phyloP scores from a whole-genome alignment of 2,888 invertebrate species.

The Carterocephalus palaemon region DNA sequence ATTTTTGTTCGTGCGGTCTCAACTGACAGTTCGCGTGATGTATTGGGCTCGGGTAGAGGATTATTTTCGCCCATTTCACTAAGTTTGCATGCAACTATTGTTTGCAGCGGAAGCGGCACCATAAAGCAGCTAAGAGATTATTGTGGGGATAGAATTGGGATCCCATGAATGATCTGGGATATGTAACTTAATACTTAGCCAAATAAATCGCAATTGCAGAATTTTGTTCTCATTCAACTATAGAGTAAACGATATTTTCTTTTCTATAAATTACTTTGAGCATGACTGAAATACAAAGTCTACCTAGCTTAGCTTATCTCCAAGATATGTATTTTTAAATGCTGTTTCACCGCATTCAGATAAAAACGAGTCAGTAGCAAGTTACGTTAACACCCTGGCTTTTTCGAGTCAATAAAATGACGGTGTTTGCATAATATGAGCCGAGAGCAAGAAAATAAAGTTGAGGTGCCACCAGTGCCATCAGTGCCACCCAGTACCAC shows the following conservation, averaged over 20 bases:
- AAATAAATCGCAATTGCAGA: background rate
- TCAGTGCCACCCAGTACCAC: too few species aligned
- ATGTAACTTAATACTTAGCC: constrained; percentile 50
- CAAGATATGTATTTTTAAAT: constrained; percentile 1
- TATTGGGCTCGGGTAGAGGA: constrained; percentile 71
- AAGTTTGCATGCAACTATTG: constrained; percentile 77
- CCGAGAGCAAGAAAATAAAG: constrained; percentile 37
- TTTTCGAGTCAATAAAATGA: constrained; percentile 41
- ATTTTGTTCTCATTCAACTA: background rate
- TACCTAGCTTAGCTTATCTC: background rate
- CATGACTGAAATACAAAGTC: too few species aligned
- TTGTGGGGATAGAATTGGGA: constrained; percentile 54
- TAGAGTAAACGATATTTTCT: too few species aligned
- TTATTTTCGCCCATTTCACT: constrained; percentile 78
- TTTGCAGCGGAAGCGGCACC: constrained; percentile 69
- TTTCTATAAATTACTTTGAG: too few species aligned
- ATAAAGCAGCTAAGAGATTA: constrained; percentile 68
- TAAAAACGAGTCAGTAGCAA: constrained; percentile 34
- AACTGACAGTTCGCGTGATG: constrained; percentile 76
- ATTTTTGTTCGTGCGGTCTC: constrained; percentile 77
- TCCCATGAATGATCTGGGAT: constrained; percentile 57
- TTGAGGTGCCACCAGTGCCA: constrained; percentile 24
- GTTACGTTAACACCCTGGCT: constrained; percentile 41
- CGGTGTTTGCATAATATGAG: constrained; percentile 37
- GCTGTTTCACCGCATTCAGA: constrained; percentile 26